Base-by-base conservation (phyloP, 2,888 invertebrate species). In the Drosophila kokeensis region DNA sequence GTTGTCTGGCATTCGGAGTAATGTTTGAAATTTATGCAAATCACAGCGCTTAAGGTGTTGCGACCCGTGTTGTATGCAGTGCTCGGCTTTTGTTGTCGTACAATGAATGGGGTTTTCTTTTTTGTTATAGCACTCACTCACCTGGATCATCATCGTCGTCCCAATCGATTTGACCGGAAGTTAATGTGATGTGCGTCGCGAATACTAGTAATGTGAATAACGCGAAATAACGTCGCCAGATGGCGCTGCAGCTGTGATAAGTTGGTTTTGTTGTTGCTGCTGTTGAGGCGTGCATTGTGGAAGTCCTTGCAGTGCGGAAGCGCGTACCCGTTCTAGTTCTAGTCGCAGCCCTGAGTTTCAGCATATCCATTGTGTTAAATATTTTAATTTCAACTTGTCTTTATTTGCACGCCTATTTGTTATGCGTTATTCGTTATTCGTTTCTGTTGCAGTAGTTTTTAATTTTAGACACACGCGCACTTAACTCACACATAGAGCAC, bases 81-180 rank as follows among this genome's bases (percentile, higher is more conserved):
- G 59, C 74, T 52, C 48, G 67, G 81, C 60, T 77, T 74, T 78
- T 83, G 77, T 76, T 82, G 68, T 82, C 61, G 73, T 29, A 24
- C 61, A 62, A 49, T 64, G 64, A 79, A 80, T 77, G 86, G 57
- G n/a, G 27, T n/a, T 36, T 21, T 15, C 10, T 45, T 10, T 8
- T 68, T 65, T 62, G 68, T 70, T 69, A 55, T 42, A 57, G 24
- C 24, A 90, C 90, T 79, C 69, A 91, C 92, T 92, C 88, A 93
- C 93, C 93, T 92, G 93, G 93, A 92, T 93, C 93, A 86, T 93
- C 93, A 78, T 93, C 93, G 76, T 93, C 93, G 73, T 93, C 93
- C 93, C 93, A 93, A 88, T 93, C 93, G 81, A 93, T 93, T 92
- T 93, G 93, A 76, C 92, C 93, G 79, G 91, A 91, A 79, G 92